These are phyloP conservation scores for Bucorvus abyssinicus DNA, from an alignment of 2,797 vertebrate species.

Conservation along the genomic window DNA sequence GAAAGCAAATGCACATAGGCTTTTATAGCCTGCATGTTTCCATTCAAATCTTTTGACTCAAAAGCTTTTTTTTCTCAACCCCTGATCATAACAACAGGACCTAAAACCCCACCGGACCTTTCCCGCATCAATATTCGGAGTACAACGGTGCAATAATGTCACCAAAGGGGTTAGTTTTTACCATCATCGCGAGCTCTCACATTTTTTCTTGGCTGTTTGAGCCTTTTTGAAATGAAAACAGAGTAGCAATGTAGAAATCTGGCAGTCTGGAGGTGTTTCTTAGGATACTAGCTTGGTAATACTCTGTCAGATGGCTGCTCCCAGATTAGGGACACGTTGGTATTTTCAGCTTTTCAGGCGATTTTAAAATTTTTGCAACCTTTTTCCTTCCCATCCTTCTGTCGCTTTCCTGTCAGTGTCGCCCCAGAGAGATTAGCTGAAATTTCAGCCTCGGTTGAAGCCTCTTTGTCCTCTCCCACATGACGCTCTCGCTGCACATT, in stretches of 20 bases:
- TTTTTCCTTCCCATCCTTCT: not conserved
- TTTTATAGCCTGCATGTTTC: conserved; percentile 27
- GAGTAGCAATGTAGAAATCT: not conserved
- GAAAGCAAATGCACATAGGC: not conserved
- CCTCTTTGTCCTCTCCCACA: conserved; percentile 5
- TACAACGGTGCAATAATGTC: not conserved
- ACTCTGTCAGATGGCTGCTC: not conserved
- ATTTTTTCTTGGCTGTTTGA: not conserved
- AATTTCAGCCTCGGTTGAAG: not conserved
- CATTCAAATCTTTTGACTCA: conserved; percentile 18
- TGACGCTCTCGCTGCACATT: not conserved
- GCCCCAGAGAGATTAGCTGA: not conserved
- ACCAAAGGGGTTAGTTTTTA: not conserved
- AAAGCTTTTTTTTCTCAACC: conserved; percentile 12
- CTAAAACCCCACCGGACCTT: not conserved
- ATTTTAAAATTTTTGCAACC: not conserved
- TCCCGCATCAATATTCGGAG: not conserved
- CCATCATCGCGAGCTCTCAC: not conserved
- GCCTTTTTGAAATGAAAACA: not conserved
- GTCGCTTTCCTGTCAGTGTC: not conserved
- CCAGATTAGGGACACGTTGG: not conserved
- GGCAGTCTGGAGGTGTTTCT: not conserved
- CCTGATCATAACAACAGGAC: not conserved
- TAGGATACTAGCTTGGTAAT: not conserved
- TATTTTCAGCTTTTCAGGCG: not conserved